Conservation (phyloP, 2,113 vertebrate species). For the Rafetus swinhoei region DNA sequence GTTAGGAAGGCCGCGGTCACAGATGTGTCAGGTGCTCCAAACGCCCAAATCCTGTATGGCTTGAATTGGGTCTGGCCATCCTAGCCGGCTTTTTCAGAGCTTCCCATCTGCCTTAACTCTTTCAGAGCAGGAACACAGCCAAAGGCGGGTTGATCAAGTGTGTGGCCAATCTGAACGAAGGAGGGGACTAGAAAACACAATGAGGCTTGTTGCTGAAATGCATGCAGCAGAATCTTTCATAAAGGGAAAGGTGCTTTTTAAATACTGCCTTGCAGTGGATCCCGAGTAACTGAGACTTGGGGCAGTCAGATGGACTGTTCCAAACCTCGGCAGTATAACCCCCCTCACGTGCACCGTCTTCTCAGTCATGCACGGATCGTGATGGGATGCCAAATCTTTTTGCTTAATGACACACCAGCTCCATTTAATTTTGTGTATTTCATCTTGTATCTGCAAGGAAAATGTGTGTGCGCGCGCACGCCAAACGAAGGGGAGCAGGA, state of each 20-base stretch:
- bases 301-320: no score
- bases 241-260: neutral
- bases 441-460: neutral
- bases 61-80: fast-evolving
- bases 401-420: fast-evolving
- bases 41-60: neutral
- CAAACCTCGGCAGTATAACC: neutral
- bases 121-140: fast-evolving
- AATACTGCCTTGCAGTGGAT: fast-evolving
- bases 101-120: neutral
- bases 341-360: neutral
- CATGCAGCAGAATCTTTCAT: fast-evolving
- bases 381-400: neutral
- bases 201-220: fast-evolving
- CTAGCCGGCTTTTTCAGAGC: fast-evolving
- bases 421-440: fast-evolving
- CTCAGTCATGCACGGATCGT: neutral
- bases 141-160: neutral
- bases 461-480: fast-evolving
- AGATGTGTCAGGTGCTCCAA: fast-evolving
- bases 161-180: neutral
- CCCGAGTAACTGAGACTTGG: neutral
- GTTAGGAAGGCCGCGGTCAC: neutral
- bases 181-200: fast-evolving
- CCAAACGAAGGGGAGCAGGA: neutral